Percentiles rank a stretch among this genome's conserved stretches.
These are phyloP conservation scores for Smithornis capensis DNA, from an alignment of 2,113 vertebrate species.

Conservation along the genomic window DNA sequence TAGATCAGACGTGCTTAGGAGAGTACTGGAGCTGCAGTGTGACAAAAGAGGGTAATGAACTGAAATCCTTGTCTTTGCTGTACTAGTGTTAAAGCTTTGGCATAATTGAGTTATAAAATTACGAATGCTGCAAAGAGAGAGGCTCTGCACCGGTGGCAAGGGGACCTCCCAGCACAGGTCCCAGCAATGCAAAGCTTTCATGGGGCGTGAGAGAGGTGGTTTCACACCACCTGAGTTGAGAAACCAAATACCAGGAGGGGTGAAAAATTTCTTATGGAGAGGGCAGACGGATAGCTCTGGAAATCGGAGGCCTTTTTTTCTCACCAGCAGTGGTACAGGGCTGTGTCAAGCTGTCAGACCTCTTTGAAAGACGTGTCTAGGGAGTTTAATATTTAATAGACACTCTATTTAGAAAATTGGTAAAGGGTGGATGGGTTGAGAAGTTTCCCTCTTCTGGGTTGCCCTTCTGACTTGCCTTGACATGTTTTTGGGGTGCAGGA, in stretches of 20 bases:
- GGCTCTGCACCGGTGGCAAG: background rate
- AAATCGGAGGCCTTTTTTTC: background rate
- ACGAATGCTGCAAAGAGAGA: background rate
- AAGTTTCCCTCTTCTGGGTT: background rate
- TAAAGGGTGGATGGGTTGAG: background rate
- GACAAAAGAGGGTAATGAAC: background rate
- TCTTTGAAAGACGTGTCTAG: background rate
- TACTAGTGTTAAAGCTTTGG: background rate
- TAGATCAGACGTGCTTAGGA: background rate
- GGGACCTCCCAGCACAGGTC: background rate
- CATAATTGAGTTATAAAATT: background rate
- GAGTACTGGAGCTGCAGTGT: background rate
- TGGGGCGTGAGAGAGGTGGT: background rate
- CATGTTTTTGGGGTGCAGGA: background rate
- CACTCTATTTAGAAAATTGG: background rate
- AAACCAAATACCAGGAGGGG: background rate
- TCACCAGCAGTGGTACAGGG: background rate
- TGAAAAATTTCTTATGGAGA: background rate
- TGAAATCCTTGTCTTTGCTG: background rate
- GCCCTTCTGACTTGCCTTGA: background rate
- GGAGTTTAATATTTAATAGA: background rate
- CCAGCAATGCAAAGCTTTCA: rapidly evolving
- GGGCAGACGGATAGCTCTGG: background rate
- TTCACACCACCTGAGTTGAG: background rate
- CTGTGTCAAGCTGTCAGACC: background rate